Base-by-base conservation (phyloP, 2,113 vertebrate species). In the Thunnus maccoyii region DNA sequence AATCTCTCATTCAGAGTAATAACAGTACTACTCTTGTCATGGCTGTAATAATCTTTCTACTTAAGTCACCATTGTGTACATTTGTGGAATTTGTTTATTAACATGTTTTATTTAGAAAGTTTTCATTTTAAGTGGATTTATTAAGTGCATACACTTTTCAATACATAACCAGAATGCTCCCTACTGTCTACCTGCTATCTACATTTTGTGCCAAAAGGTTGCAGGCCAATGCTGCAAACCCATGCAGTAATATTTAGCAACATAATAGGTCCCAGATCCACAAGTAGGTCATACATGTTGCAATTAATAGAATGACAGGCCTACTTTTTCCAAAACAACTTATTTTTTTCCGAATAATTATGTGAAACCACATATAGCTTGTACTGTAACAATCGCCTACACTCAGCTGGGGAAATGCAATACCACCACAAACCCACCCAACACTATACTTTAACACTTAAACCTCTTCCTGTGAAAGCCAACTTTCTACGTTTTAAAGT, bases 381-480 rank as follows among this genome's bases (percentile, higher is more conserved):
- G 17, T 36, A 27, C 44, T 41, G 56, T 68, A 12, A 54, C 25
- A 78, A 22, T 4, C 2, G 22, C 69, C 76, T 9, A 71, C 25
- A 47, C 55, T 70, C 57, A 74, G 20, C 51, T 66, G 47, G 54
- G 22, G 36, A 12, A 20, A 20, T 46, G 27, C 48, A 61, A 48
- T 14, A 14, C 5, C 57, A 32, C 51, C 70, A 64, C 67, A 82
- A 32, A 12, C 74, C 30, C 10, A 51, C 9, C 30, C 47, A 20
- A 9, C 16, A 30, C 6, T 30, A 50, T 16, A 13, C 57, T 63
- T 60, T n/a, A 71, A 61, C 67, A 18, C 47, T 74, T 13, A 25
- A 60, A 41, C n/a, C 32, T 57, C 81, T 83, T 89, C 67, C 83
- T 82, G 66, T 80, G 41, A 20, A 79, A 55, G 30, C 56, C 12